These are phyloP conservation scores for Brachionus calyciflorus DNA, from an alignment of 1,140 invertebrate species.

Conservation along the genomic window DNA sequence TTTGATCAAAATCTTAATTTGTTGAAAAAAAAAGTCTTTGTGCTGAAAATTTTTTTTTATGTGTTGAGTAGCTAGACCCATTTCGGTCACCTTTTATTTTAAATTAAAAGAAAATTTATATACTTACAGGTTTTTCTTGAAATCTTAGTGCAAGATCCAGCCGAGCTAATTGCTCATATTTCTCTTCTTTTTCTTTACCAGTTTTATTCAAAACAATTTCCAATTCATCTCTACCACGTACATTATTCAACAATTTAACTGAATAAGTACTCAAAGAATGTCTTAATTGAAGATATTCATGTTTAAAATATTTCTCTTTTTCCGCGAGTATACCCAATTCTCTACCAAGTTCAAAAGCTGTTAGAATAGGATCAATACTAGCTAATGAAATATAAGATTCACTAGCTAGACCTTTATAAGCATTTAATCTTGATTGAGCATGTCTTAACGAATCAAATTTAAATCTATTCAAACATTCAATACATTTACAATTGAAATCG, in stretches of 20 bases:
- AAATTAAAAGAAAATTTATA: not conserved
- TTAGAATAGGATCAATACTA: constrained; percentile 67
- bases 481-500: constrained; percentile 65
- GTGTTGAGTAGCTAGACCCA: not conserved
- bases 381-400: constrained; percentile 68
- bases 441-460: constrained; percentile 56
- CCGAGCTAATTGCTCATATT: constrained; percentile 56
- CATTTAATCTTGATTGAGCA: constrained; percentile 55
- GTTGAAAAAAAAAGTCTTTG: not conserved
- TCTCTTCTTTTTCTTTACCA: constrained; percentile 52
- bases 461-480: constrained; percentile 62
- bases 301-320: constrained; percentile 48
- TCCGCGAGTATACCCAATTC: constrained; percentile 60
- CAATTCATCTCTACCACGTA: constrained; percentile 56
- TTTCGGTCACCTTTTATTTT: no score
- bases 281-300: constrained; percentile 64
- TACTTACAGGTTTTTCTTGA: constrained; percentile 52
- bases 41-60: not conserved
- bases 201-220: constrained; percentile 56
- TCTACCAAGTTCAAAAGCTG: constrained; percentile 65
- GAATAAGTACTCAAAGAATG: constrained; percentile 61
- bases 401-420: constrained; percentile 57
- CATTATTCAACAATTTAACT: constrained; percentile 56
- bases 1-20: not conserved
- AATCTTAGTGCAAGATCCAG: constrained; percentile 57